A percentile compares a stretch with the other conserved stretches of the same genome.
Conservation (phyloP, 2,113 vertebrate species). For the Hyaena hyaena region DNA sequence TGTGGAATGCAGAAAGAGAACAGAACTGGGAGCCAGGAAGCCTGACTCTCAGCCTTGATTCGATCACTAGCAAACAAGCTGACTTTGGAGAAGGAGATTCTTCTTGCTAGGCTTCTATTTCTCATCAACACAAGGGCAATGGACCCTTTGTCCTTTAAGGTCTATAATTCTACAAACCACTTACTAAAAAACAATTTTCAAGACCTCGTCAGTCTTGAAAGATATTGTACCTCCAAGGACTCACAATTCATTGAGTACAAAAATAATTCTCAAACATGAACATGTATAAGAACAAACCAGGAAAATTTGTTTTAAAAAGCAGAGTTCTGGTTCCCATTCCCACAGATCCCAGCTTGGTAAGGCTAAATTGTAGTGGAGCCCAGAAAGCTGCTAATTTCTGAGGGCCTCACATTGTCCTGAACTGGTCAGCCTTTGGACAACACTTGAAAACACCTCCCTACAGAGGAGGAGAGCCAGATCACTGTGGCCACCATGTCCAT, state of each 20-base stretch:
- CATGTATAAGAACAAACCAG: background rate
- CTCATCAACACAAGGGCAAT: background rate
- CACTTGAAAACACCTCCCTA: background rate
- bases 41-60: background rate
- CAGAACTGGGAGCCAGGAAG: background rate
- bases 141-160: background rate
- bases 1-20: background rate
- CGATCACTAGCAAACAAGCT: background rate
- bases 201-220: background rate
- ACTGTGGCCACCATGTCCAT: background rate
- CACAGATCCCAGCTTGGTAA: background rate
- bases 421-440: background rate
- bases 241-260: background rate
- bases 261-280: constrained; percentile 20
- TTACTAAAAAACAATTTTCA: background rate
- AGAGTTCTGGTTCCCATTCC: background rate
- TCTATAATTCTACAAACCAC: background rate
- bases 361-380: no score
- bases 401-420: background rate
- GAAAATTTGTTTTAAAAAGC: background rate
- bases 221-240: background rate
- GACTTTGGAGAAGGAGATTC: background rate
- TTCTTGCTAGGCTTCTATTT: background rate
- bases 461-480: background rate
- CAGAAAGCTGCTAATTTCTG: background rate